These are phyloP conservation scores for Xenopus borealis DNA, from an alignment of 2,113 vertebrate species.

Conservation along the genomic window DNA sequence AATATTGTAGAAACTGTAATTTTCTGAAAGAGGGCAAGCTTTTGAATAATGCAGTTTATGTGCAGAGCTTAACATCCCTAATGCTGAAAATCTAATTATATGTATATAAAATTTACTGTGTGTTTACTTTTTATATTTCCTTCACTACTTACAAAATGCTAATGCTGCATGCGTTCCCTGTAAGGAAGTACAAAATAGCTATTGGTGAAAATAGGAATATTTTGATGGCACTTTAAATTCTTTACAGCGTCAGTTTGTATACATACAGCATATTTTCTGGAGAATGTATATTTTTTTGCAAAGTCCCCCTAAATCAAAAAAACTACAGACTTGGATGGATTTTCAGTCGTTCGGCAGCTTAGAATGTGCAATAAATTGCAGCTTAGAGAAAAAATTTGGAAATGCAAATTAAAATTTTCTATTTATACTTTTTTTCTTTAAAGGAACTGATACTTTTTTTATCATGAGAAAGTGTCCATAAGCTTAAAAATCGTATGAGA, in stretches of 20 bases:
- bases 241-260: conserved; percentile 9
- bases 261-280: not conserved
- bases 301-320: conserved; percentile 18
- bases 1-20: conserved; percentile 75
- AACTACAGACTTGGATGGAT: not conserved
- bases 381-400: not conserved
- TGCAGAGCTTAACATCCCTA: conserved; percentile 66
- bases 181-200: conserved; percentile 22
- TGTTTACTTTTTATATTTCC: conserved; percentile 29
- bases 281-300: conserved; percentile 4
- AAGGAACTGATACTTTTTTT: too few species aligned
- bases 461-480: too few species aligned
- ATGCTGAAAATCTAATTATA: conserved; percentile 65
- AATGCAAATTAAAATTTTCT: too few species aligned
- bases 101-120: conserved; percentile 28
- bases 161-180: not conserved
- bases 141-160: conserved; percentile 13
- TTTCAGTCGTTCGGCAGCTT: not conserved
- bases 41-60: conserved; percentile 68
- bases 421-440: too few species aligned
- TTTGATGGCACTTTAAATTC: conserved; percentile 19
- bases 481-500: too few species aligned
- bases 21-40: conserved; percentile 68
- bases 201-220: conserved; percentile 32
- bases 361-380: not conserved